Base-by-base conservation (phyloP, 2,888 invertebrate species). In the Ganaspis brasiliensis region DNA sequence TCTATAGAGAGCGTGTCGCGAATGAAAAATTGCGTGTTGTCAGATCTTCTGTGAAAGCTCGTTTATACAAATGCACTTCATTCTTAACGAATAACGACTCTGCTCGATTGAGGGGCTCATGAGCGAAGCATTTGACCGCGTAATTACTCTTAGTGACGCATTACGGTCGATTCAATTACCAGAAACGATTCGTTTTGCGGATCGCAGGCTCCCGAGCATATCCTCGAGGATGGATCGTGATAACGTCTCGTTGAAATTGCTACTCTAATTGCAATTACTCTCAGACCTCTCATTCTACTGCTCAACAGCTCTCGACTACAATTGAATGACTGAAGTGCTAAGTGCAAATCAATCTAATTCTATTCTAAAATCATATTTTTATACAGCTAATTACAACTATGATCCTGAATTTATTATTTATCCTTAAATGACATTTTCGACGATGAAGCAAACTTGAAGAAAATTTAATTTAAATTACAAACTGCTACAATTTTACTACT, bases 161-260 rank as follows among this genome's bases (percentile, higher is more conserved):
- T 87, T 87, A 84, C 85, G 81, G 82, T 84, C 80, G 84, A 86
- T 87, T 86, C 86, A 87, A 87, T 87, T 86, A 87, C 83, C 82
- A 80, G 82, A 81, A 82, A 79, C 86, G 84, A 87, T 87, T 85
- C 85, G 82, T 85, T 85, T 82, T 77, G 78, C 75, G 81, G 81
- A 78, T 76, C 76, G 57, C 52, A 72, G 55, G 19, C 26, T n/a
- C 52, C 55, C 61, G 19, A 26, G 76, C 67, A 76, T 76, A 77
- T 79, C 74, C 78, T 79, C 75, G 72, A 81, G 78, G 73, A 81
- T 75, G 73, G 78, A 82, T 82, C 82, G 71, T 59, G 81, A 82
- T 83, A 82, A 81, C 81, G 80, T 77, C 75, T 59, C 81, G 78
- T 59, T 78, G 82, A 80, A 83, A 84, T 83, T 82, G 83, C 83